Base-by-base conservation (phyloP, 92 coral and sea anemone species). In the Umimayanthus chanpuru region DNA sequence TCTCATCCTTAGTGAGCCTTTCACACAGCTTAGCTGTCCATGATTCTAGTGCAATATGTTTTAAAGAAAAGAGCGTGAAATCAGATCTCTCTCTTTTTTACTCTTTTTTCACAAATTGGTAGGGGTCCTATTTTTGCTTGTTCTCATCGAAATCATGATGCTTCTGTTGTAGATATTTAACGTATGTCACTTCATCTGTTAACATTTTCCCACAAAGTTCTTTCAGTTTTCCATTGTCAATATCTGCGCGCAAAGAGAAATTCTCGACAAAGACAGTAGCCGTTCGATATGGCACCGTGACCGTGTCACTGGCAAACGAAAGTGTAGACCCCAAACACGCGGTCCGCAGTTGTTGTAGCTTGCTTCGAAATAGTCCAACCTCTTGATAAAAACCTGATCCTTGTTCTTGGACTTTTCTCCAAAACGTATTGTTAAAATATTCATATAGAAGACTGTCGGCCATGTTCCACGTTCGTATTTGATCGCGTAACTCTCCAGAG, bases 101-200 rank as follows among this genome's bases (percentile, higher is more conserved):
- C 3, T 11, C 3, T 11, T 53, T 47, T 47, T 43, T 7, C 36
- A 32, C 3, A 53, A 12, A 53, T 0, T 53, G 4, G 58, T 14
- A 53, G 11, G 18, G 58, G 18, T 18, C 11, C 18, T 53, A 0
- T 78, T 85, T 38, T 90, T 88, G 30, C 32, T 79, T 85, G 73
- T 92, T 44, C 80, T 90, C 86, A 73, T 87, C 53, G 93, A 75
- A 72, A 55, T 30, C n/a, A n/a, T n/a, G n/a, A 29, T 80, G 72
- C 67, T 55, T 80, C 32, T 58, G 10, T 38, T 58, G 85, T 36
- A 94, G 89, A 55, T 91, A 89, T 80, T 91, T 91, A 9, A 93
- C 98, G 65, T 91, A 94, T 6, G 95, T 89, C 55, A 94, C 90
- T 87, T 94, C 98, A 79, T 93, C 88, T 68, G 85, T 93, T 89